phyloP scores from a whole-genome alignment of 2,113 vertebrate genomes.

The Vulpes ferrilata region DNA sequence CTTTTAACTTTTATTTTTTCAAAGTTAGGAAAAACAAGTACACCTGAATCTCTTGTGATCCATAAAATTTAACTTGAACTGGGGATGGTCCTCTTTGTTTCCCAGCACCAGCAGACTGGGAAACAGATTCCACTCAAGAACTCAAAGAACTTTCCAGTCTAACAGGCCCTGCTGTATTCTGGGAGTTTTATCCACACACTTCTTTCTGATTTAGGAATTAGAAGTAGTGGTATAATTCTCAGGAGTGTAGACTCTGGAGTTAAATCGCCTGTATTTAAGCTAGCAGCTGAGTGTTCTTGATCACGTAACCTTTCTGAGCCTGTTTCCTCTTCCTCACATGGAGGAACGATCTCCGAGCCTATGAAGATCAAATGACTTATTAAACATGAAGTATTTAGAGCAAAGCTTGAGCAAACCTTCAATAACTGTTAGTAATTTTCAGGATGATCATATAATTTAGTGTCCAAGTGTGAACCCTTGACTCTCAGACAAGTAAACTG shows the following conservation, averaged over 20 bases:
- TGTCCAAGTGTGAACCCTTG: not conserved
- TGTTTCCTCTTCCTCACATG: not conserved
- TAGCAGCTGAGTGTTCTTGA: not conserved
- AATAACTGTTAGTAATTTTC: not conserved
- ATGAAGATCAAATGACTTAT: not conserved
- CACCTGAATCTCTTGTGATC: not conserved
- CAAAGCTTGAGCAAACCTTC: not conserved
- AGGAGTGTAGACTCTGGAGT: not conserved
- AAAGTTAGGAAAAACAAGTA: conserved; percentile 11
- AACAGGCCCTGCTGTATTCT: not conserved
- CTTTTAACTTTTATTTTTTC: not conserved
- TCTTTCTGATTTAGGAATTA: not conserved
- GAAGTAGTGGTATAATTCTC: not conserved
- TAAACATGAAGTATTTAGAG: accelerated
- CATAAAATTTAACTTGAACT: not conserved
- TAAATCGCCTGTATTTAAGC: not conserved
- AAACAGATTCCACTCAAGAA: not conserved
- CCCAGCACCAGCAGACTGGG: not conserved
- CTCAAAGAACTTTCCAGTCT: not conserved
- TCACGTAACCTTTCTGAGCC: not conserved
- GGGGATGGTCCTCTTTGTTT: not conserved
- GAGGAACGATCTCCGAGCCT: not conserved
- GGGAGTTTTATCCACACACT: not conserved
- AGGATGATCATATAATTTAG: not conserved
- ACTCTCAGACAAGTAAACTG: not conserved